Conservation (phyloP, 1,140 invertebrate genomes). For the Paracyclopina nana region DNA sequence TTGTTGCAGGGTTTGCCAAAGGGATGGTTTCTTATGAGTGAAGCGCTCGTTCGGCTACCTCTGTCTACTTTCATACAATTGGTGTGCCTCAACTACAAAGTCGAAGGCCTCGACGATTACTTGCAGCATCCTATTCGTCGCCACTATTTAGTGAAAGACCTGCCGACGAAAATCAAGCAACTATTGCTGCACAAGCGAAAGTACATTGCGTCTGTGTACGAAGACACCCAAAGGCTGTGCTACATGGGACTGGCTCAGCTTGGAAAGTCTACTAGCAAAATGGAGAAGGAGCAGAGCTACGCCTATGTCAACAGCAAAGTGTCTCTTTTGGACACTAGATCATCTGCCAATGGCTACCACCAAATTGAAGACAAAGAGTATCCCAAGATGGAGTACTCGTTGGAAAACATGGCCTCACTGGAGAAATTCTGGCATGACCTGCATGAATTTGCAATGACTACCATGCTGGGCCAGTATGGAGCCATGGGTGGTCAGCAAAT, state of each 20-base stretch:
- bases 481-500: conserved; percentile 29
- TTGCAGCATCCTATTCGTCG: conserved; percentile 44
- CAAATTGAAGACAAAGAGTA: conserved; percentile 37
- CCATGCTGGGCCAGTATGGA: conserved; percentile 35
- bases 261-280: conserved; percentile 38
- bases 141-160: conserved; percentile 38
- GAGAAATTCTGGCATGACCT: conserved; percentile 38
- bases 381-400: conserved; percentile 32
- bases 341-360: conserved; percentile 39
- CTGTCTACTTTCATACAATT: conserved; percentile 46
- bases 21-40: conserved; percentile 54
- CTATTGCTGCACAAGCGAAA: conserved; percentile 34
- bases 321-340: conserved; percentile 41
- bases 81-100: conserved; percentile 35
- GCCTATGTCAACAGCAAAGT: conserved; percentile 43
- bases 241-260: conserved; percentile 49
- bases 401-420: conserved; percentile 34
- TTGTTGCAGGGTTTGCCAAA: conserved; percentile 31
- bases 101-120: conserved; percentile 37
- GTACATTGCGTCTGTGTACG: conserved; percentile 41
- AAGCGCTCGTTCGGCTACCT: conserved; percentile 47
- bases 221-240: conserved; percentile 34
- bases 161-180: conserved; percentile 30
- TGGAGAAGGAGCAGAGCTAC: conserved; percentile 47
- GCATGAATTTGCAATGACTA: conserved; percentile 42